These are phyloP conservation scores for Odontophorus gujanensis DNA, from an alignment of 2,113 vertebrate genomes.

Conservation along the genomic window DNA sequence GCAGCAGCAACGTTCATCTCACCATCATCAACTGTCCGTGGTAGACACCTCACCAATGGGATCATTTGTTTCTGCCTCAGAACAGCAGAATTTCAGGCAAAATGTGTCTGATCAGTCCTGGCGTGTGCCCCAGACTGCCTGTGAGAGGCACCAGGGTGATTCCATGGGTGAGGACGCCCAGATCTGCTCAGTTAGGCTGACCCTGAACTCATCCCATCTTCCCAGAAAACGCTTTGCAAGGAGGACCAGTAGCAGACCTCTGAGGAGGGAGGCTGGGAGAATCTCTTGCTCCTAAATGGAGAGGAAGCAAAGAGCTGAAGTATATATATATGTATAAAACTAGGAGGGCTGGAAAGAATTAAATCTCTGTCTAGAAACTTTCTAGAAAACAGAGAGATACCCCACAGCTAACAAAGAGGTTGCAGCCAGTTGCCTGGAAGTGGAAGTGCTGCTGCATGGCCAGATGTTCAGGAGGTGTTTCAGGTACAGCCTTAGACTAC, in stretches of 20 bases:
- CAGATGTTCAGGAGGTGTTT: background rate
- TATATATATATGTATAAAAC: background rate
- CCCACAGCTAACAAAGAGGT: background rate
- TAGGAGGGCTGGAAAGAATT: background rate
- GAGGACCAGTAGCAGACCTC: background rate
- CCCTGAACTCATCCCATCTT: background rate
- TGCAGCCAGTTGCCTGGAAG: constrained; percentile 21
- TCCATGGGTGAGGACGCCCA: background rate
- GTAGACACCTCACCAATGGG: background rate
- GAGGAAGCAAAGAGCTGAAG: background rate
- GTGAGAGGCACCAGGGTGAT: background rate
- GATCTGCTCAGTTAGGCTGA: background rate
- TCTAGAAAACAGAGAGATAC: background rate
- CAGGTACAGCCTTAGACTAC: background rate
- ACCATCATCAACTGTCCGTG: background rate
- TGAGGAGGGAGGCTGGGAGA: background rate
- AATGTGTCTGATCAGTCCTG: fast-evolving
- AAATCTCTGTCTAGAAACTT: background rate
- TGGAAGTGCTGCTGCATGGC: background rate
- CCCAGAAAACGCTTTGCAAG: background rate
- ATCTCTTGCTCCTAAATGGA: background rate
- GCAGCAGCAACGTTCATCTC: background rate
- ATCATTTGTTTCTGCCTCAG: background rate
- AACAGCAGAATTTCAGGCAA: background rate
- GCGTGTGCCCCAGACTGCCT: background rate